A percentile compares a stretch with the other conserved stretches of the same genome.
phyloP scores from a whole-genome alignment of 1,140 invertebrate species.

The Lamellibrachia luymesi region DNA sequence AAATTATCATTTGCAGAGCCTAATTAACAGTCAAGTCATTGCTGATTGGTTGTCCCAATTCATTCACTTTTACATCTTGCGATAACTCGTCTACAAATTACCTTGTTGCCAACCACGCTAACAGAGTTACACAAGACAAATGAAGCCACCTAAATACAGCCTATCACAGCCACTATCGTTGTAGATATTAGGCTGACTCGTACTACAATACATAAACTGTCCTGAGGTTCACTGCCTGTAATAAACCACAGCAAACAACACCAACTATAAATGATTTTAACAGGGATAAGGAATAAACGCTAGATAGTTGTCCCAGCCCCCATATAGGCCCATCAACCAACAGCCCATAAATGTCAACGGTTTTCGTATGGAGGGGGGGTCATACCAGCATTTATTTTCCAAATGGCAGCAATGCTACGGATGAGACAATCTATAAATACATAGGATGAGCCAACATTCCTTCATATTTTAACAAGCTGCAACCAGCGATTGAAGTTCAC shows the following conservation, averaged over 20 bases:
- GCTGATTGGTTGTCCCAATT: neutral
- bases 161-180: neutral
- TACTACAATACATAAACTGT: neutral
- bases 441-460: neutral
- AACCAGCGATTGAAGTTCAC: neutral
- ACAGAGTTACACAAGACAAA: conserved; percentile 1
- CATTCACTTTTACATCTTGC: neutral
- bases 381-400: neutral
- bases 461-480: neutral
- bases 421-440: neutral
- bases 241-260: neutral
- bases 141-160: neutral
- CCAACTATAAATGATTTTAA: neutral
- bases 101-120: neutral
- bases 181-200: neutral
- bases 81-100: neutral
- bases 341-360: neutral
- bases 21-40: neutral
- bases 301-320: neutral
- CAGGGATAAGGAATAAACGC: neutral
- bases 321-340: neutral
- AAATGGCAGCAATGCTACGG: neutral
- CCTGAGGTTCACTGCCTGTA: neutral
- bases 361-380: neutral
- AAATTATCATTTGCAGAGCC: neutral